Evolutionary conservation across 2,113 vertebrate species (phyloP).

Genomic region (Pygathrix nemaeus): DNA sequence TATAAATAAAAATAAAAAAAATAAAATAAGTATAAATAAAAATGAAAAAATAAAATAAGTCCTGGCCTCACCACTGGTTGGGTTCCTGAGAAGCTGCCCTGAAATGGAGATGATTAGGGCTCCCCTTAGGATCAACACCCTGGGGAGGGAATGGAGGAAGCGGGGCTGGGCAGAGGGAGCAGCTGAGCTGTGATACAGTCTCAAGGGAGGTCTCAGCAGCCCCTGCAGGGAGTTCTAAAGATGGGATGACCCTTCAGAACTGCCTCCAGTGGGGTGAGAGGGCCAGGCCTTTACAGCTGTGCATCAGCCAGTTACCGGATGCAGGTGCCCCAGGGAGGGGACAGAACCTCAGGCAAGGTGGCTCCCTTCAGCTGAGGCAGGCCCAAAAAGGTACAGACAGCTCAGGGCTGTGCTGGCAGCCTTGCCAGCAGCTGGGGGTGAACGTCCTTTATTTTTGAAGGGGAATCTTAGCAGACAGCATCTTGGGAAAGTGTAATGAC

Average conservation of each 20-base stretch:
- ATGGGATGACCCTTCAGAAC: neutral
- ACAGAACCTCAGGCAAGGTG: neutral
- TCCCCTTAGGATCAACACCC: neutral
- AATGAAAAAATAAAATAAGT: too few species aligned
- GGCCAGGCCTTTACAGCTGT: neutral
- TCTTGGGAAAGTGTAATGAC: neutral
- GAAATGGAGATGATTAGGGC: neutral
- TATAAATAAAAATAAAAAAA: too few species aligned
- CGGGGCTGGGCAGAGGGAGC: neutral
- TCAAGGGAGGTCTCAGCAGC: neutral
- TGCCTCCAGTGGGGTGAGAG: neutral
- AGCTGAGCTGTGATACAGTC: rapidly evolving
- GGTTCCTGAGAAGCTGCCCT: neutral
- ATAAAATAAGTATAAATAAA: too few species aligned
- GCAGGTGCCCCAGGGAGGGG: neutral
- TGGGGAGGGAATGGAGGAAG: neutral
- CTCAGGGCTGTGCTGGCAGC: too few species aligned
- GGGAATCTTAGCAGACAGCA: neutral
- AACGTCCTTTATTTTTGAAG: neutral
- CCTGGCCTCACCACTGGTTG: too few species aligned
- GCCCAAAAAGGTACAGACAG: neutral
- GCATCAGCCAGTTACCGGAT: neutral
- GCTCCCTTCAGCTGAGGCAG: neutral
- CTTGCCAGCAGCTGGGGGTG: neutral
- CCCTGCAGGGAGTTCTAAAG: neutral